These are phyloP conservation scores for Lipotes vexillifer DNA, from an alignment of 2,113 vertebrate genomes.

Conservation along the genomic window DNA sequence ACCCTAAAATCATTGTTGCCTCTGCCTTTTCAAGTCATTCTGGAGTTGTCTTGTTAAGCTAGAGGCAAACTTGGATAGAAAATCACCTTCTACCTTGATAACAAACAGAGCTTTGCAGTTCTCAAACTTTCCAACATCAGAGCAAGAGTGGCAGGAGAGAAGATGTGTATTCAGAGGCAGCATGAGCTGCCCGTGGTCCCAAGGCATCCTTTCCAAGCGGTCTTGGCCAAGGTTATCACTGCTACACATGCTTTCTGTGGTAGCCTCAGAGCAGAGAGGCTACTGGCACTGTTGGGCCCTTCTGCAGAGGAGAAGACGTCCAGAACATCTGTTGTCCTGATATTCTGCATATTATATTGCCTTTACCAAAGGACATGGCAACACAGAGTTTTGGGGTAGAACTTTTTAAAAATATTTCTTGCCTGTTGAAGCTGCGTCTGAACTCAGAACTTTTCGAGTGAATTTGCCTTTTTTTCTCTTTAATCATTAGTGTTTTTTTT, in stretches of 20 bases:
- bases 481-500: not conserved
- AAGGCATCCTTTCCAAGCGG: not conserved
- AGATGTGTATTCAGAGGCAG: not conserved
- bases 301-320: not conserved
- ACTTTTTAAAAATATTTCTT: not conserved
- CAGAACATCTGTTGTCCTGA: not conserved
- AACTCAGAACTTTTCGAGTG: not conserved
- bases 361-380: not conserved
- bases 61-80: not conserved
- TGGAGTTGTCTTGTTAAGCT: not conserved
- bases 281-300: not conserved
- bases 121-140: not conserved
- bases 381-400: not conserved
- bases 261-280: not conserved
- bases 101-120: not conserved
- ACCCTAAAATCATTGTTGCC: not conserved
- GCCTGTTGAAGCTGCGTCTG: not conserved
- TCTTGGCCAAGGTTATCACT: not conserved
- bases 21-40: not conserved
- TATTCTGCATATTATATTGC: not conserved
- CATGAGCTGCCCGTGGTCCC: not conserved
- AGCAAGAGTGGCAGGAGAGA: not conserved
- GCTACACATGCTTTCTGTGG: fast-evolving
- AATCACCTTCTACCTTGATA: not conserved
- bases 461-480: not conserved